These are phyloP conservation scores for Ramphastos sulfuratus DNA, from an alignment of 2,113 vertebrate species.

Conservation along the genomic window DNA sequence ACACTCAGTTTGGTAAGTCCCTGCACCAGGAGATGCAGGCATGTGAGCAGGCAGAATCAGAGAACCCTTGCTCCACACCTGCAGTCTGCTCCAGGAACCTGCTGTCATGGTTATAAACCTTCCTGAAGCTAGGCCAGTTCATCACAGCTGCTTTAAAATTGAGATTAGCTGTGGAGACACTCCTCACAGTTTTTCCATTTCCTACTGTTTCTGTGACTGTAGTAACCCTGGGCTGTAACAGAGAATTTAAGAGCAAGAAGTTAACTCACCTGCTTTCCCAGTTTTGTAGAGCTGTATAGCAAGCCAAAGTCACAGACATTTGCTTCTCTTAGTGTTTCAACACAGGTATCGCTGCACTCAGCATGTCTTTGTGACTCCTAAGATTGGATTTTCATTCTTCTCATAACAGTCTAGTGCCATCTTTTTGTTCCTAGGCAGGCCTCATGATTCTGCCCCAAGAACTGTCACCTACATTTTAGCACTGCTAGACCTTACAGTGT, in stretches of 20 bases:
- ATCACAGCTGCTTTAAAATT: not conserved
- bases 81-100: not conserved
- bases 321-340: not conserved
- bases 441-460: not conserved
- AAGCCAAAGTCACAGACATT: not conserved
- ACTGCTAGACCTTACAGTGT: not conserved
- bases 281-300: not conserved
- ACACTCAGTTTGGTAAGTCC: not conserved
- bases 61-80: not conserved
- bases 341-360: not conserved
- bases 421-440: not conserved
- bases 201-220: not conserved
- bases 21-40: not conserved
- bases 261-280: not conserved
- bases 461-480: not conserved
- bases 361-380: not conserved
- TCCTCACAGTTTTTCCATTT: not conserved
- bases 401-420: not conserved
- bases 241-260: not conserved
- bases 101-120: not conserved
- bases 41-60: not conserved
- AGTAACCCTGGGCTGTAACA: not conserved
- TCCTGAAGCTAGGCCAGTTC: accelerated
- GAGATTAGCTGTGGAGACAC: not conserved
- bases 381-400: not conserved